These are phyloP conservation scores for Perca schrenkii DNA, from an alignment of 2,113 vertebrate species.

Conservation along the genomic window DNA sequence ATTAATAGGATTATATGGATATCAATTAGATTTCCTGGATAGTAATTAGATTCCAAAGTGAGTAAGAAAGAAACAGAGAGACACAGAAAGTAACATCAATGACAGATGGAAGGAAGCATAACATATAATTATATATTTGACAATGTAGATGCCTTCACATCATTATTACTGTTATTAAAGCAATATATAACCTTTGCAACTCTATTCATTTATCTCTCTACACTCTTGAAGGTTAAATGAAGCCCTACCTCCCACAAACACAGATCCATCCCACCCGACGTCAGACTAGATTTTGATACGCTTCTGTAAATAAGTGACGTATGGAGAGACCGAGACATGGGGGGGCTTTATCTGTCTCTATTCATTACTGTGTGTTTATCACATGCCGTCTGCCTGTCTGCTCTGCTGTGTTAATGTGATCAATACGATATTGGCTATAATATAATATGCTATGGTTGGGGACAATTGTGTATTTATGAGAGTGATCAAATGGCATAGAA, in stretches of 20 bases:
- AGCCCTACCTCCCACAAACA: constrained; percentile 15
- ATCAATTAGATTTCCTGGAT: constrained; percentile 13
- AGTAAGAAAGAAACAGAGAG: background rate
- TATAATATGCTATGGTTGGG: constrained; percentile 1
- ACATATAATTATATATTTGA: background rate
- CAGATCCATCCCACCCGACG: constrained; percentile 57
- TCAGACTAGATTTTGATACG: constrained; percentile 56
- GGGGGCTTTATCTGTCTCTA: constrained; percentile 32
- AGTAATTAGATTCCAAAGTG: background rate
- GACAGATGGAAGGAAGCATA: background rate
- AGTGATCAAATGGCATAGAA: background rate
- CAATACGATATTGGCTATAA: constrained; percentile 49
- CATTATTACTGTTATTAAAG: background rate
- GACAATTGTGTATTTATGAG: too few relatives aligned
- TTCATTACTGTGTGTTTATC: constrained; percentile 51
- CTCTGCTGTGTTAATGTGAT: constrained; percentile 40
- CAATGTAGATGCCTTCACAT: background rate
- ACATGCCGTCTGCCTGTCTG: constrained; percentile 25
- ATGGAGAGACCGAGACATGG: constrained; percentile 24
- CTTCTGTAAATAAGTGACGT: constrained; percentile 45
- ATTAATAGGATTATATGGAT: background rate
- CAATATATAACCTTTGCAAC: background rate
- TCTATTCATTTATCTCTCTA: background rate
- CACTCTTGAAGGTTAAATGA: constrained; percentile 38
- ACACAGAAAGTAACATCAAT: background rate